phyloP scores from a whole-genome alignment of 2,888 invertebrate species.

The Xylota segnis region DNA sequence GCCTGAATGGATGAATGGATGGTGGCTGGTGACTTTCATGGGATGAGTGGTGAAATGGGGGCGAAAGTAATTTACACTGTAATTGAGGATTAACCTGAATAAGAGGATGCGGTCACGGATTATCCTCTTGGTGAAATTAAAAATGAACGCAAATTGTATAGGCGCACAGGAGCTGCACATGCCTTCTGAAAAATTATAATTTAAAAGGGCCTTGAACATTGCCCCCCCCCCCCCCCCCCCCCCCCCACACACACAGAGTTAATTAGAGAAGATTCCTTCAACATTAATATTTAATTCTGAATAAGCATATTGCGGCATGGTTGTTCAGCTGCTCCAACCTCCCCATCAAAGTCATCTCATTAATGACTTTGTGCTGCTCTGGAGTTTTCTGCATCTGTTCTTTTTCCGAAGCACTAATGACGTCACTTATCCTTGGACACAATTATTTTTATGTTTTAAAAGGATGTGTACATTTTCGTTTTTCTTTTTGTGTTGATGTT shows the following conservation, averaged over 20 bases:
- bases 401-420: slow-evolving; percentile 57
- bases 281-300: slow-evolving; percentile 64
- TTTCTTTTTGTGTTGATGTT: slow-evolving; percentile 23
- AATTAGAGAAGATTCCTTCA: slow-evolving; percentile 58
- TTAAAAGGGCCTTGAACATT: slow-evolving; percentile 59
- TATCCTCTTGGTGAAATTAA: slow-evolving; percentile 52
- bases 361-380: slow-evolving; percentile 49
- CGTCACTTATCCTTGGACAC: slow-evolving; percentile 72
- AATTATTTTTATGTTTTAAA: slow-evolving; percentile 64
- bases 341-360: slow-evolving; percentile 61
- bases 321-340: slow-evolving; percentile 25
- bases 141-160: slow-evolving; percentile 62
- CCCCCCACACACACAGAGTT: slow-evolving; percentile 43
- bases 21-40: slow-evolving; percentile 43
- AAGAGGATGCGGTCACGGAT: slow-evolving; percentile 77
- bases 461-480: slow-evolving; percentile 64
- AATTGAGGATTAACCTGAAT: slow-evolving; percentile 84
- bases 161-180: slow-evolving; percentile 32
- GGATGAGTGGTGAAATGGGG: slow-evolving; percentile 52
- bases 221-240: background rate
- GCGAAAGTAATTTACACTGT: slow-evolving; percentile 83
- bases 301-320: slow-evolving; percentile 58
- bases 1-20: slow-evolving; percentile 33
- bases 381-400: slow-evolving; percentile 39
- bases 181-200: slow-evolving; percentile 41